Base-by-base conservation (phyloP, 2,888 invertebrate species). In the Chydorus sphaericus region DNA sequence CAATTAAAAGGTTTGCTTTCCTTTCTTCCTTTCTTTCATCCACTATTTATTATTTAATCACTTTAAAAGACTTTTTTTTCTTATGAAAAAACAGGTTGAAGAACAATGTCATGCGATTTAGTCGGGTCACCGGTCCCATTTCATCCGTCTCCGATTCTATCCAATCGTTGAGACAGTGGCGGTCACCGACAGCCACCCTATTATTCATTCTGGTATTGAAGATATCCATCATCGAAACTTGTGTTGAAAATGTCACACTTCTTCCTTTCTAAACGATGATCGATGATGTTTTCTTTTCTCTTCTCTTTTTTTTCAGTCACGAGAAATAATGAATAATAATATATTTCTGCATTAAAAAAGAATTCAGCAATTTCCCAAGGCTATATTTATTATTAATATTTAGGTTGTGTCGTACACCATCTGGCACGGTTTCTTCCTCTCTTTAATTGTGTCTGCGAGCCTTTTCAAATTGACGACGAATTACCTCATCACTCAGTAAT, bases 61-160 rank as follows among this genome's bases (percentile, higher is more conserved):
- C n/a, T n/a, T n/a, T n/a, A n/a, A n/a, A n/a, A n/a, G n/a, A n/a
- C n/a, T n/a, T n/a, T n/a, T n/a, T n/a, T n/a, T 8, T n/a, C 20
- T n/a, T 44, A n/a, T 14, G 16, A 28, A 23, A 30, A 28, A 18
- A 5, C 48, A 61, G 59, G 30, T 31, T 61, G 57, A 61, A 60
- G 33, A 59, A 60, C 31, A 61, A 61, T 50, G 59, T 61, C 20
- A 30, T 61, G 48, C 48, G 61, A 49, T 61, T 61, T 23, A 57
- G 60, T 20, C 48, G 58, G 18, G 58, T 57, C 28, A 60, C 58
- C 48, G 50, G 58, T 4, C 59, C 59, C 16, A 28, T 60, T 16
- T 57, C 59, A 30, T 56, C 57, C 18, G 38, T 57, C 18, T 55
- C 55, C 31, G 58, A 55, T 16, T 55, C 55, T n/a, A 49, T 59